A percentile compares a stretch with the other conserved stretches of the same genome.
phyloP scores from a whole-genome alignment of 2,113 vertebrate genomes.

The Spizaetus ornatus region DNA sequence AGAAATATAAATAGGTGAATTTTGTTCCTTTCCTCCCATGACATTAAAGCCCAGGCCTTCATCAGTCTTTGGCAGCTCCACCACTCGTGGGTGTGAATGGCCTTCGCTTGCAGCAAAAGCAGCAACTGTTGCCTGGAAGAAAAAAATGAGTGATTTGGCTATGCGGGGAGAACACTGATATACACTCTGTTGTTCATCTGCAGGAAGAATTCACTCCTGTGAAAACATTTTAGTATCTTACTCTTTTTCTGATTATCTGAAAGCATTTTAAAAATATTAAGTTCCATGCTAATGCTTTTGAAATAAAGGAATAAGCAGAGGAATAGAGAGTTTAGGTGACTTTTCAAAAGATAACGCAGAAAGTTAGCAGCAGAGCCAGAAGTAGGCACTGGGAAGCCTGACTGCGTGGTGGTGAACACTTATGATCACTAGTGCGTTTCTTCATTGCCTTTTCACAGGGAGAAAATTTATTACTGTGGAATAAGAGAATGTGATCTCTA shows the following conservation, averaged over 20 bases:
- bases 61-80: constrained; percentile 97
- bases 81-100: constrained; percentile 95
- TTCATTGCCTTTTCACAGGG: neutral
- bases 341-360: neutral
- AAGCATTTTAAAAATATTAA: neutral
- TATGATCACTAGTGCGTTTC: neutral
- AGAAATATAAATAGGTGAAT: constrained; percentile 98
- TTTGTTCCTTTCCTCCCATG: constrained; percentile 99
- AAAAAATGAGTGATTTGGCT: constrained; percentile 13
- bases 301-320: constrained; percentile 10
- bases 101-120: constrained; percentile 98
- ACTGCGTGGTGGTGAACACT: neutral
- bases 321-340: neutral
- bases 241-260: neutral
- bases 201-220: neutral
- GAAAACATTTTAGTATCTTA: neutral
- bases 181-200: neutral
- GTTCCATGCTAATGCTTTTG: neutral
- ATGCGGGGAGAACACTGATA: neutral
- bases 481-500: neutral
- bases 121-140: constrained; percentile 93
- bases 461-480: neutral
- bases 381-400: neutral
- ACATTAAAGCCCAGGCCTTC: constrained; percentile 99
- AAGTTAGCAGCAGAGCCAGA: constrained; percentile 10